Evolutionary conservation across 2,113 vertebrate genomes (phyloP), one percentile per base, ranked within the genome.

Genomic region (Clinocottus analis): DNA sequence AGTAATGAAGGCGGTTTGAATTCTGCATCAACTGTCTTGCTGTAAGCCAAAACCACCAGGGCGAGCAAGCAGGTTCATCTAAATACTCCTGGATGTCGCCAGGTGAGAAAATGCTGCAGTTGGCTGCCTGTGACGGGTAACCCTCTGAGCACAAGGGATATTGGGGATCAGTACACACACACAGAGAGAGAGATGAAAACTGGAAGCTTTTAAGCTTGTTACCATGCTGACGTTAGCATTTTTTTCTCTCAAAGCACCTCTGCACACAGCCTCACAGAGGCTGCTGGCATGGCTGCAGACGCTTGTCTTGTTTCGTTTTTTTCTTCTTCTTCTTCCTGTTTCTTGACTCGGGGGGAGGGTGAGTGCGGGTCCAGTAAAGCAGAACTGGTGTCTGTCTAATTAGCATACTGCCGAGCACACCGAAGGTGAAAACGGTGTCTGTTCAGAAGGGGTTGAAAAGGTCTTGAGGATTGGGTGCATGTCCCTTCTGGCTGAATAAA

Each of bases 361-460:
- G n/a, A n/a, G n/a, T n/a, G n/a, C n/a, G n/a, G n/a, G 49, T 65
- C 62, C 71, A 43, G 58, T 21, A 33, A 25, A 82, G 81, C 67
- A 79, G 77, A 65, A 25, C 71, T 49, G 67, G 35, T 68, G 73
- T 71, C 60, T 43, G 69, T 66, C 70, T 79, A 10, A 78, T 72
- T 81, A 73, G 56, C 73, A 77, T 72, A 65, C 47, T 49, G 70
- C 70, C n/a, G 41, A 63, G 31, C 17, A 25, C 0, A 41, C 4
- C n/a, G n/a, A n/a, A 5, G 14, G 16, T 45, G 14, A 45, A 27
- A 65, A 49, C 73, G 75, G 35, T 27, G 19, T 11, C 33, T 59
- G 25, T 19, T 66, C 41, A 2, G n/a, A n/a, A n/a, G 51, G 39
- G 47, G 21, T 33, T 47, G 41, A 64, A 60, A 51, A 16, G 23